Evolutionary conservation across 2,113 vertebrate species (phyloP).

Genomic region (Forbesichthys papilliferus): DNA sequence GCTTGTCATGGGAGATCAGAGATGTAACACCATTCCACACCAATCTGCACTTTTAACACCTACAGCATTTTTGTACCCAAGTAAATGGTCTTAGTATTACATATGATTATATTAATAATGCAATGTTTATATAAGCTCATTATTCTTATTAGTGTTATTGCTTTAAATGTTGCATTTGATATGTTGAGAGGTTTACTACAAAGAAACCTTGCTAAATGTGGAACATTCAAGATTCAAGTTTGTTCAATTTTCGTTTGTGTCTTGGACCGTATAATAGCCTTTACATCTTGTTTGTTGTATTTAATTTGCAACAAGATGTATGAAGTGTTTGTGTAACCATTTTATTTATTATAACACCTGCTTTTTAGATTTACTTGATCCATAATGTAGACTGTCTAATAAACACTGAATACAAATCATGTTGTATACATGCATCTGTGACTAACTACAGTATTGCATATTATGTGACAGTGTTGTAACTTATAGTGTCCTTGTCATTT

Average conservation of each 20-base stretch:
- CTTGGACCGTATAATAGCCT: neutral
- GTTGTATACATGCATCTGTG: too few relatives aligned
- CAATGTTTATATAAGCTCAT: neutral
- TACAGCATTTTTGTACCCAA: neutral
- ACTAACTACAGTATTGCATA: too few relatives aligned
- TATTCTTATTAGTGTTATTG: neutral
- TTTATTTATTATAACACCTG: slow-evolving; percentile 34
- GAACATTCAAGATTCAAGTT: neutral
- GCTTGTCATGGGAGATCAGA: neutral
- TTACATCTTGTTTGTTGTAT: neutral
- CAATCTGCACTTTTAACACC: neutral
- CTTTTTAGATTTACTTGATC: slow-evolving; percentile 53
- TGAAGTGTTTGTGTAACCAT: slow-evolving; percentile 22
- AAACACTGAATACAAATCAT: slow-evolving; percentile 39
- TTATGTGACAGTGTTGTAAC: too few relatives aligned
- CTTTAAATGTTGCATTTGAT: neutral
- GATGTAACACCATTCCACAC: neutral
- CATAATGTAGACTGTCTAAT: slow-evolving; percentile 60
- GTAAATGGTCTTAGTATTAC: neutral
- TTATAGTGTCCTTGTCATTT: too few relatives aligned
- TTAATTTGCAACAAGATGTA: neutral
- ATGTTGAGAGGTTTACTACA: neutral
- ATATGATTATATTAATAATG: neutral
- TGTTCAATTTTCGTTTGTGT: too few relatives aligned
- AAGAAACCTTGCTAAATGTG: slow-evolving; percentile 4